A percentile compares a stretch with the other conserved stretches of the same genome.
Conservation (phyloP, 2,888 invertebrate genomes). For the Drosophila parthenogenetica region DNA sequence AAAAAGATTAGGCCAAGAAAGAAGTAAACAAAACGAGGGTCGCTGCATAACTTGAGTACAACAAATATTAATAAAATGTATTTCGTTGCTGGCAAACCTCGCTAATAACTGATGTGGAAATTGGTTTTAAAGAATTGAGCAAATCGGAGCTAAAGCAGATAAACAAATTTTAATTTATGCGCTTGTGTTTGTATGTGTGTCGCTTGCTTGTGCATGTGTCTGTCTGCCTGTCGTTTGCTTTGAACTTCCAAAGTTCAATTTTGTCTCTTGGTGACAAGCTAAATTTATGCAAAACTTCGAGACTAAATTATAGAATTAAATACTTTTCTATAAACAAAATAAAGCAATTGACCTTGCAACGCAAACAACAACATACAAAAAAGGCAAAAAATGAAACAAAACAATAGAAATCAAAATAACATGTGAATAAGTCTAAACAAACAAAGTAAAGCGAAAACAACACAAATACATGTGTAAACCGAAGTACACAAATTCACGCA, state of each 20-base stretch:
- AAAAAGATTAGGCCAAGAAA: conserved; percentile 46
- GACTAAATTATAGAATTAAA: conserved; percentile 22
- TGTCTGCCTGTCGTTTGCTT: conserved; percentile 6
- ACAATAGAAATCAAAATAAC: conserved; percentile 27
- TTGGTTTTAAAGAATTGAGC: conserved; percentile 22
- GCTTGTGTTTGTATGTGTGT: not conserved
- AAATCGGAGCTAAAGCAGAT: conserved; percentile 27
- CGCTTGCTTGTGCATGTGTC: conserved; percentile 6
- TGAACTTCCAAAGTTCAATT: conserved; percentile 39
- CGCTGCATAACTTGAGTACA: not conserved
- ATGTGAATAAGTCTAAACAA: conserved; percentile 35
- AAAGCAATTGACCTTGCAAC: conserved; percentile 34
- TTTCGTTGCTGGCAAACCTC: conserved; percentile 19
- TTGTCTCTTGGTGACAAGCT: conserved; percentile 16
- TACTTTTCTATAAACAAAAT: conserved; percentile 9
- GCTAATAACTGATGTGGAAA: conserved; percentile 23
- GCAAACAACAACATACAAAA: conserved; percentile 21
- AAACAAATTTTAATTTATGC: conserved; percentile 50
- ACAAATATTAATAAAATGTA: not conserved
- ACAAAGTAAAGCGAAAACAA: conserved; percentile 20
- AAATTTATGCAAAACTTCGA: conserved; percentile 20
- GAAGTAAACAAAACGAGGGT: conserved; percentile 32
- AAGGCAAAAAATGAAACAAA: conserved; percentile 16
- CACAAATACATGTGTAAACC: not conserved
- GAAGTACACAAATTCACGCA: not conserved